Conservation (phyloP, 2,113 vertebrate genomes). For the Daubentonia madagascariensis region DNA sequence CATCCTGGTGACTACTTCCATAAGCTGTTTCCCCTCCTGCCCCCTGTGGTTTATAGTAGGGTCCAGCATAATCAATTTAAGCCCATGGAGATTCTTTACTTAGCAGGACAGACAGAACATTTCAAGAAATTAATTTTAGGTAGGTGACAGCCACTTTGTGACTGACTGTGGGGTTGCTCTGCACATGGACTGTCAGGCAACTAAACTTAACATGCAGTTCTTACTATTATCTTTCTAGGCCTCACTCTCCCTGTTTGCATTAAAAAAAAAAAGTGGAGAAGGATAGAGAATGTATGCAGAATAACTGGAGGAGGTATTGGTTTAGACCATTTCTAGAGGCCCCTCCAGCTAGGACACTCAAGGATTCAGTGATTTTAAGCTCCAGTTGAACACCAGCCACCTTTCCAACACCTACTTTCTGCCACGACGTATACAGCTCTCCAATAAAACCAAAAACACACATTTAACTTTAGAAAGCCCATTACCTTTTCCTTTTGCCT, state of each 20-base stretch:
- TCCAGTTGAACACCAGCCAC: not conserved
- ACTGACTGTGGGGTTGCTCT: not conserved
- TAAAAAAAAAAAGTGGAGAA: not conserved
- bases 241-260: not conserved
- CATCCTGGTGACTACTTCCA: not conserved
- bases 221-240: not conserved
- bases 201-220: not conserved
- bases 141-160: not conserved
- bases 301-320: not conserved
- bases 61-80: not conserved
- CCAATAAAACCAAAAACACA: not conserved
- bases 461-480: not conserved
- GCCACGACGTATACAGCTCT: not conserved
- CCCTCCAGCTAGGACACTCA: not conserved
- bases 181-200: not conserved
- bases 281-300: not conserved
- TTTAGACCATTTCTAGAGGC: not conserved
- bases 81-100: not conserved
- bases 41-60: not conserved
- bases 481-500: slow-evolving; percentile 69
- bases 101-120: not conserved
- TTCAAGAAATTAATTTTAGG: not conserved
- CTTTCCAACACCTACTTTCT: not conserved
- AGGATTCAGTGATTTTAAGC: not conserved
- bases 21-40: too few relatives aligned